Conservation (phyloP, 2,888 invertebrate species). For the Amphipoea oculea region DNA sequence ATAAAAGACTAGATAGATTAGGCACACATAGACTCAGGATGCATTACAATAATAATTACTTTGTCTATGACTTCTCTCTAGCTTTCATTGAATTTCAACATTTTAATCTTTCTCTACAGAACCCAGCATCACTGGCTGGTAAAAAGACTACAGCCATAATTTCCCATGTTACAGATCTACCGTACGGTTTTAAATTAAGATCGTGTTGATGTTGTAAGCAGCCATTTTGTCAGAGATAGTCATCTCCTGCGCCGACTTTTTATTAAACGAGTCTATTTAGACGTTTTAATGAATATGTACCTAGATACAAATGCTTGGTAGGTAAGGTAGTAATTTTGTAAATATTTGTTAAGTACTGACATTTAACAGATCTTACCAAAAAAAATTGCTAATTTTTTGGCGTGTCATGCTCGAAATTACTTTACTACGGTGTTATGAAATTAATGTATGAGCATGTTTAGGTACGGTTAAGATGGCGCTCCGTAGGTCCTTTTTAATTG, state of each 20-base stretch:
- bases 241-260: slow-evolving; percentile 37
- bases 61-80: too few species aligned
- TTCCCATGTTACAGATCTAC: slow-evolving; percentile 39
- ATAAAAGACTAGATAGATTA: too few species aligned
- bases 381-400: slow-evolving; percentile 27
- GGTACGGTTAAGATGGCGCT: too few species aligned
- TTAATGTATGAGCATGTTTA: not conserved
- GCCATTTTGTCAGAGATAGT: slow-evolving; percentile 54
- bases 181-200: slow-evolving; percentile 40
- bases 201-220: slow-evolving; percentile 51
- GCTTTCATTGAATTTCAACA: not conserved
- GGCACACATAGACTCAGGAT: too few species aligned
- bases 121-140: slow-evolving; percentile 10
- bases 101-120: slow-evolving; percentile 10
- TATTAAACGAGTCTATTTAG: slow-evolving; percentile 38
- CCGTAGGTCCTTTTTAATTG: too few species aligned
- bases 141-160: slow-evolving; percentile 17
- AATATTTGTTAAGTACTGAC: slow-evolving; percentile 18
- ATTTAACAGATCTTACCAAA: slow-evolving; percentile 34
- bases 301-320: not conserved
- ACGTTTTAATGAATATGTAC: slow-evolving; percentile 37
- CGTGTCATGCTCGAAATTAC: slow-evolving; percentile 11
- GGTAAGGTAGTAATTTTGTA: slow-evolving; percentile 13
- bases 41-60: too few species aligned
- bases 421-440: not conserved